Conservation (phyloP, 2,888 invertebrate genomes). For the Erebia aethiops region DNA sequence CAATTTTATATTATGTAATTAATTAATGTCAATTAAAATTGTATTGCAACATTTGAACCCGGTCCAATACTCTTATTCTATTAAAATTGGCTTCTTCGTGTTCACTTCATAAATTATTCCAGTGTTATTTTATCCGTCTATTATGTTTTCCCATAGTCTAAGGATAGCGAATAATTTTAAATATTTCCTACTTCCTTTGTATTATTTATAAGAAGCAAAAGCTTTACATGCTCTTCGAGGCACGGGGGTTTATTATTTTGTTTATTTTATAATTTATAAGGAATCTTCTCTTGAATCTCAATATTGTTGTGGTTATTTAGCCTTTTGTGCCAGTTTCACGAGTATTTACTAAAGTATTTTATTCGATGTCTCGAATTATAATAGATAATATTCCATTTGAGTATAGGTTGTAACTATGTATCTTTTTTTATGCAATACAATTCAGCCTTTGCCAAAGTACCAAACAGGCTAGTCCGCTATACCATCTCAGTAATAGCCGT, state of each 20-base stretch:
- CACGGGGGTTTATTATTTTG: too few species aligned
- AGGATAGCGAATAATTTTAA: slow-evolving; percentile 13
- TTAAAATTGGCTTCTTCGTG: neutral
- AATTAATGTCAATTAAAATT: too few species aligned
- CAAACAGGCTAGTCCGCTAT: too few species aligned
- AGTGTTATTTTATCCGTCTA: neutral
- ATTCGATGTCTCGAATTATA: slow-evolving; percentile 1
- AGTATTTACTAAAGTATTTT: slow-evolving; percentile 8
- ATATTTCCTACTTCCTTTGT: slow-evolving; percentile 24
- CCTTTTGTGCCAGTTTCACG: slow-evolving; percentile 22
- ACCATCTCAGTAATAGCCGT: too few species aligned
- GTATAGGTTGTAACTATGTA: too few species aligned
- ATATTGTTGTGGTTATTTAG: slow-evolving; percentile 26
- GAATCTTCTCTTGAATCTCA: slow-evolving; percentile 20
- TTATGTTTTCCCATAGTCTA: neutral
- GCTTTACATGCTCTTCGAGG: too few species aligned
- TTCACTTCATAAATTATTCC: neutral
- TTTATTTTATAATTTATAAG: slow-evolving; percentile 21
- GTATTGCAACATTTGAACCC: too few species aligned
- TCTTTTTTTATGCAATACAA: too few species aligned
- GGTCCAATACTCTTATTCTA: too few species aligned
- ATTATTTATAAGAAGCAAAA: slow-evolving; percentile 15
- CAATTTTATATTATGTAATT: too few species aligned
- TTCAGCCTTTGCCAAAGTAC: too few species aligned
- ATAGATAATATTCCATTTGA: neutral